phyloP scores from a whole-genome alignment of 2,888 invertebrate genomes.

The Schizaphis graminum region DNA sequence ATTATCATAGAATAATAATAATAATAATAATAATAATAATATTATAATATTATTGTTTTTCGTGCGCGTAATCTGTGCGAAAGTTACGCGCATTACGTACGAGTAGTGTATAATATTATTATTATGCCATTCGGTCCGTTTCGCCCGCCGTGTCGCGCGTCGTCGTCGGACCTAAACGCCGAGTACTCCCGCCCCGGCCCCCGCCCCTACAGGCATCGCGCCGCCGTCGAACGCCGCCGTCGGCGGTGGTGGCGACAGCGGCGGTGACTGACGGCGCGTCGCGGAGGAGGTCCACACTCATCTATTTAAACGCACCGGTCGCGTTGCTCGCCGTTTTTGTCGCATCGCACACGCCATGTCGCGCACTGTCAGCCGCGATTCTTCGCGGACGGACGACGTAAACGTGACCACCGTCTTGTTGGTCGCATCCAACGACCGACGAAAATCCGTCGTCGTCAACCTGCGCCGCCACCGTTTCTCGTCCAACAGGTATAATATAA shows the following conservation, averaged over 20 bases:
- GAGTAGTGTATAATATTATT: not conserved
- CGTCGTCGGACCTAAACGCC: not conserved
- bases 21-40: too few species aligned
- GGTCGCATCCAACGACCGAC: not conserved
- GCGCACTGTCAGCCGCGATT: not conserved
- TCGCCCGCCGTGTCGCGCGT: not conserved
- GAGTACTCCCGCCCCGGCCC: not conserved
- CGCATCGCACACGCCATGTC: conserved; percentile 24
- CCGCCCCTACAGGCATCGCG: not conserved
- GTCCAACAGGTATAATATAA: not conserved
- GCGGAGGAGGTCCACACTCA: not conserved
- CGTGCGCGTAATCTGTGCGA: too few species aligned
- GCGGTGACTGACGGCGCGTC: conserved; percentile 8
- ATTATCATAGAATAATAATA: too few species aligned
- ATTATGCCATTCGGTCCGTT: not conserved
- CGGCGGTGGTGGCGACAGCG: not conserved
- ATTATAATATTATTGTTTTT: too few species aligned
- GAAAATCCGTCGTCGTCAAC: not conserved
- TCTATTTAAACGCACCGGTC: conserved; percentile 45
- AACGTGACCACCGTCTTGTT: not conserved
- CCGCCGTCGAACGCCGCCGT: not conserved
- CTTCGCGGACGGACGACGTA: not conserved
- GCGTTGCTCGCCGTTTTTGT: conserved; percentile 35
- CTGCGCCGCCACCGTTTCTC: not conserved
- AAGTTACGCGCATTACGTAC: too few species aligned